Conservation (phyloP, 2,113 vertebrate genomes). For the Suricata suricatta region DNA sequence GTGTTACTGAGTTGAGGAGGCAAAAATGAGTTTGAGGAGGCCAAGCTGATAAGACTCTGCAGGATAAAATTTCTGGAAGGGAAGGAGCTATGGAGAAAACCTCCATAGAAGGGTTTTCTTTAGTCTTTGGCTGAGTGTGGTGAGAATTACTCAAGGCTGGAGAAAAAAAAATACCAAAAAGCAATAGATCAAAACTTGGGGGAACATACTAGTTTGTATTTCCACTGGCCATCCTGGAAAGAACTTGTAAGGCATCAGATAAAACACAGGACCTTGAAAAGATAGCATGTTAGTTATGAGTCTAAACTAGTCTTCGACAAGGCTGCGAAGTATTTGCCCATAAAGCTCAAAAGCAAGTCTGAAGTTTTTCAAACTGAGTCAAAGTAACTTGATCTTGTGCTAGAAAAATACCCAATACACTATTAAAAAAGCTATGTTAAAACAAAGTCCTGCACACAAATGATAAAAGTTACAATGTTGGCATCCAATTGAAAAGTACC, state of each 20-base stretch:
- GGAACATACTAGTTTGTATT: not conserved
- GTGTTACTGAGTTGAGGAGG: not conserved
- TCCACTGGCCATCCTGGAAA: not conserved
- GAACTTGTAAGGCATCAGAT: not conserved
- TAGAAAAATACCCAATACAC: not conserved
- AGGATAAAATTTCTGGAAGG: not conserved
- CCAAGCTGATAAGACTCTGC: not conserved
- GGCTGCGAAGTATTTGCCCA: not conserved
- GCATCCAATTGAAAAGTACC: not conserved
- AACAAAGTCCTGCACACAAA: not conserved
- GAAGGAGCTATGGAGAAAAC: not conserved
- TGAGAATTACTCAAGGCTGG: not conserved
- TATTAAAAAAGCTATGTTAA: not conserved
- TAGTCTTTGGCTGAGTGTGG: not conserved
- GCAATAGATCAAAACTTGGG: not conserved
- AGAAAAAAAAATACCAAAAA: not conserved
- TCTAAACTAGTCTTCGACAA: not conserved
- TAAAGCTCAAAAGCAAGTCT: not conserved
- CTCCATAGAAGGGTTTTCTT: not conserved
- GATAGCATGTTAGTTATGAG: not conserved
- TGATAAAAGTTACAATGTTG: not conserved
- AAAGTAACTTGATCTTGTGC: not conserved
- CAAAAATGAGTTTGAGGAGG: not conserved
- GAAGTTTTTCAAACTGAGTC: not conserved
- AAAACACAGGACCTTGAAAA: not conserved